Evolutionary conservation across 35 echinoderm and acorn worm species (phyloP).

Genomic region (Diadema setosum): DNA sequence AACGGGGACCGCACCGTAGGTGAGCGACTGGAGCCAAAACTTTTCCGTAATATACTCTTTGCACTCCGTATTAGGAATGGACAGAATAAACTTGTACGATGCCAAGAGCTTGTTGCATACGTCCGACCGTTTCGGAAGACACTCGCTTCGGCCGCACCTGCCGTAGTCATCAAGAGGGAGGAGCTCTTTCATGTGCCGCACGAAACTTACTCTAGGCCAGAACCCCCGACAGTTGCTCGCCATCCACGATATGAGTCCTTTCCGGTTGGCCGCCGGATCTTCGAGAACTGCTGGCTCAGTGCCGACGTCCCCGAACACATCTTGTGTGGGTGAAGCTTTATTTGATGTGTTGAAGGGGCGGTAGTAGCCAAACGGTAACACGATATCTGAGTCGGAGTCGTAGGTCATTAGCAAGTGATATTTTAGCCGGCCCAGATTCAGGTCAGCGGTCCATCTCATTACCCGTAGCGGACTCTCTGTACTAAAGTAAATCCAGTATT

Average conservation of each 20-base stretch:
- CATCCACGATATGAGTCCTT: constrained; percentile 52
- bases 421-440: constrained; percentile 25
- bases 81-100: constrained; percentile 66
- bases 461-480: constrained; percentile 64
- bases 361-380: constrained; percentile 57
- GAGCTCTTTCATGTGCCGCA: constrained; percentile 15
- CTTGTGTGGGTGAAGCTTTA: background rate
- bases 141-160: constrained; percentile 32
- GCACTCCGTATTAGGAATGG: constrained; percentile 67
- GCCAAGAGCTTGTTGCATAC: constrained; percentile 24
- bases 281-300: background rate
- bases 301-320: background rate
- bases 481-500: constrained; percentile 83
- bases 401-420: constrained; percentile 91
- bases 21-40: constrained; percentile 54
- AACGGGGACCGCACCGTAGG: constrained; percentile 46
- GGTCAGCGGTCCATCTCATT: constrained; percentile 53
- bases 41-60: constrained; percentile 85
- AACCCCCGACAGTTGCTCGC: constrained; percentile 52
- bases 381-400: constrained; percentile 62
- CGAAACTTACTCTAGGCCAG: constrained; percentile 56
- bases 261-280: constrained; percentile 26
- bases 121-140: constrained; percentile 2
- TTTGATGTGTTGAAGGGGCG: background rate
- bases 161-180: constrained; percentile 58